Conservation (phyloP, 2,888 invertebrate genomes). For the Calliphora vomitoria region DNA sequence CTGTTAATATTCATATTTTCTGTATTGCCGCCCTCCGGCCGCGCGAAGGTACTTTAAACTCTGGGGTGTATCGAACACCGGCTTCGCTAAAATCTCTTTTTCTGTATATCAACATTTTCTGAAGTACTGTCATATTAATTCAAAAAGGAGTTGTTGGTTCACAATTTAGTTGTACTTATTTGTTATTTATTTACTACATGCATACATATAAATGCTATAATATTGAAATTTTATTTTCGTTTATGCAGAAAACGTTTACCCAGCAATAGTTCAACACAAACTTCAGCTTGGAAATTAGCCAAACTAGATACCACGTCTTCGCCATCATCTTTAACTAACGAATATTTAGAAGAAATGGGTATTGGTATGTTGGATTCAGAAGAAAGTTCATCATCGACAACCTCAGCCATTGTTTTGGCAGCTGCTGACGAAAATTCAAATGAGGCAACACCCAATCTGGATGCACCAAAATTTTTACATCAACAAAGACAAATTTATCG, state of each 20-base stretch:
- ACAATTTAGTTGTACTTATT: too few relatives aligned
- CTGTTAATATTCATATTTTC: too few relatives aligned
- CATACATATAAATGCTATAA: too few relatives aligned
- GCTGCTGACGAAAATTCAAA: conserved; percentile 83
- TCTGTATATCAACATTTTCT: too few relatives aligned
- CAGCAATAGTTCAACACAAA: conserved; percentile 67
- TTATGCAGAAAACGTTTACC: conserved; percentile 80
- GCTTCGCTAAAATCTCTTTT: too few relatives aligned
- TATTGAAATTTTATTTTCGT: not conserved
- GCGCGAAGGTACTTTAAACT: too few relatives aligned
- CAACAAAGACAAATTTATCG: conserved; percentile 75
- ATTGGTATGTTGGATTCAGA: conserved; percentile 87
- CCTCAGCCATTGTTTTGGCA: conserved; percentile 79
- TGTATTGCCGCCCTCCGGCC: too few relatives aligned
- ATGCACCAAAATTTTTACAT: conserved; percentile 80
- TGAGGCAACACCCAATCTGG: conserved; percentile 81
- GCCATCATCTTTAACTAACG: conserved; percentile 68
- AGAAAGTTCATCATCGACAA: conserved; percentile 83
- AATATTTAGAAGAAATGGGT: conserved; percentile 86
- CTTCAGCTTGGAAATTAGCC: conserved; percentile 77
- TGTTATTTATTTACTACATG: too few relatives aligned
- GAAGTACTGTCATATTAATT: too few relatives aligned
- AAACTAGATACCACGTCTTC: conserved; percentile 74
- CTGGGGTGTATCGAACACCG: too few relatives aligned
- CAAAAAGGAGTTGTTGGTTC: too few relatives aligned